Conservation (phyloP, 2,797 vertebrate species). For the Salmo trutta region DNA sequence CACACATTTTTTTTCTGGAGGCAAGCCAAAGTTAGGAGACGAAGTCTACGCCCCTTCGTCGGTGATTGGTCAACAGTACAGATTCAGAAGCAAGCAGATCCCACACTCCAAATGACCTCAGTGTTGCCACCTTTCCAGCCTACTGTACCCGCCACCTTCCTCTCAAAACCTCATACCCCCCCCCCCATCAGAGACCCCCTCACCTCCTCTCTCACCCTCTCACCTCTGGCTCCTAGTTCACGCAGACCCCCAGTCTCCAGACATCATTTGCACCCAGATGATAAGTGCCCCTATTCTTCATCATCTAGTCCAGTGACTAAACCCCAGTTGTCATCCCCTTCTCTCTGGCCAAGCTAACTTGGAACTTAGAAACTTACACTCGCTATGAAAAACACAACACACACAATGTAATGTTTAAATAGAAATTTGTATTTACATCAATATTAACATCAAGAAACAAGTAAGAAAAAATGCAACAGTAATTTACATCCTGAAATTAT, state of each 20-base stretch:
- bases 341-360: not conserved
- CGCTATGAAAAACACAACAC: conserved; percentile 26
- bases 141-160: not conserved
- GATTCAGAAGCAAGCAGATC: too few relatives aligned
- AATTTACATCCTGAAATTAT: conserved; percentile 80
- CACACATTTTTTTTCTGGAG: too few relatives aligned
- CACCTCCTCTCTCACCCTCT: not conserved
- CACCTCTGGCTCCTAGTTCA: conserved; percentile 13
- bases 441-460: conserved; percentile 89
- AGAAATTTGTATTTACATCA: conserved; percentile 97
- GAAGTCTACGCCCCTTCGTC: too few relatives aligned
- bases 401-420: conserved; percentile 82
- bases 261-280: conserved; percentile 24
- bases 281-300: conserved; percentile 20
- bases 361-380: not conserved
- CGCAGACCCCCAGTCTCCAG: conserved; percentile 32
- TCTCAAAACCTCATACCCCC: not conserved
- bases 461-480: conserved; percentile 80
- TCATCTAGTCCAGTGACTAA: not conserved
- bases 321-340: not conserved
- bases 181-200: not conserved
- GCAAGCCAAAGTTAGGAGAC: too few relatives aligned
- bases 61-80: too few relatives aligned
- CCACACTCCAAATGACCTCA: not conserved
- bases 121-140: not conserved